Conservation (phyloP, 92 coral and sea anemone species). For the Micromussa lordhowensis region DNA sequence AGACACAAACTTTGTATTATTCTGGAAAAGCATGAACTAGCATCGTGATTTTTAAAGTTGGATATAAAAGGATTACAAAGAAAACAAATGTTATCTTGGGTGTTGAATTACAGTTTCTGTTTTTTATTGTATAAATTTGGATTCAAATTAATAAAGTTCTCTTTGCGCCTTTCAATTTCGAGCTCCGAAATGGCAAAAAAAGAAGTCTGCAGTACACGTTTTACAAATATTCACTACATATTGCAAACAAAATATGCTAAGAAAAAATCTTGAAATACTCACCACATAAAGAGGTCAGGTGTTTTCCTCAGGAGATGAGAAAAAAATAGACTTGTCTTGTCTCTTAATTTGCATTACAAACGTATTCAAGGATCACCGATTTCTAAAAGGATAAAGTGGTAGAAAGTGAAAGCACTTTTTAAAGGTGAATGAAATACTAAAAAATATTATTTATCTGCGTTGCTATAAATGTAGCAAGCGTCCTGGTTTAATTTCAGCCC, state of each 20-base stretch:
- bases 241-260: neutral
- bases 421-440: neutral
- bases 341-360: neutral
- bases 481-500: neutral
- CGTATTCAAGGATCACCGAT: neutral
- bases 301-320: neutral
- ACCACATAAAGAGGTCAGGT: neutral
- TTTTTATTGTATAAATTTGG: neutral
- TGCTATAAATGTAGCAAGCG: neutral
- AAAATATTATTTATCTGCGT: neutral
- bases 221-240: neutral
- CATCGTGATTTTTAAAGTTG: neutral
- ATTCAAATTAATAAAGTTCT: neutral
- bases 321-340: neutral
- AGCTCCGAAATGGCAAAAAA: neutral
- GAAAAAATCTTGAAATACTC: neutral
- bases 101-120: neutral
- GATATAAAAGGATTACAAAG: neutral
- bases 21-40: neutral
- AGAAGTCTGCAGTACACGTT: neutral
- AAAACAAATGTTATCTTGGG: neutral
- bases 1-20: neutral
- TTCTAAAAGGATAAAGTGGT: neutral
- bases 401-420: neutral
- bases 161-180: neutral